Conservation (phyloP, 64 coral and sea anemone genomes). For the Montipora foliosa region DNA sequence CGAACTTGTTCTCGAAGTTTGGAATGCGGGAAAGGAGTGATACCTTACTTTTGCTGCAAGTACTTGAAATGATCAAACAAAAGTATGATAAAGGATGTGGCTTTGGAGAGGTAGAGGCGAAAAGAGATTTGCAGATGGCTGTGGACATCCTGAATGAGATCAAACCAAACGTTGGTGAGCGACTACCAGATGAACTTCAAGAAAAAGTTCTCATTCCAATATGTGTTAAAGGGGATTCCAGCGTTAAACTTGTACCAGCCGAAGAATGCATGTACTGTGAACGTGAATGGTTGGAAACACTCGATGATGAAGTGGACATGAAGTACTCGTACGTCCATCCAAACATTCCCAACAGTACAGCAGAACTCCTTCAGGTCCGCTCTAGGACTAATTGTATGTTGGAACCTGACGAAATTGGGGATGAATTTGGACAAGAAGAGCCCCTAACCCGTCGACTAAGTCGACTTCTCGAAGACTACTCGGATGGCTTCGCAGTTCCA, state of each 20-base stretch:
- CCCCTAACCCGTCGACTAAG: slow-evolving; percentile 75
- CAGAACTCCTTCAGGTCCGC: slow-evolving; percentile 75
- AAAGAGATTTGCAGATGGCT: slow-evolving; percentile 76
- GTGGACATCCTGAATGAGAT: slow-evolving; percentile 87
- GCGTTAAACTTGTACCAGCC: slow-evolving; percentile 67
- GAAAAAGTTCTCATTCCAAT: slow-evolving; percentile 81
- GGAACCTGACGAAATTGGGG: slow-evolving; percentile 81
- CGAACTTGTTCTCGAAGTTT: slow-evolving; percentile 33
- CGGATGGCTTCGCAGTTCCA: slow-evolving; percentile 84
- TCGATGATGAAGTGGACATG: slow-evolving; percentile 45
- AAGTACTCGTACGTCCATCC: slow-evolving; percentile 79
- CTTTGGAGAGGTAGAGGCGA: background rate
- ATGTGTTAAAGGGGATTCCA: slow-evolving; percentile 51
- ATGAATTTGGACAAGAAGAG: slow-evolving; percentile 95
- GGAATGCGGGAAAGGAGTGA: slow-evolving; percentile 69
- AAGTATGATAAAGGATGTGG: slow-evolving; percentile 30
- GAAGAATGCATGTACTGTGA: slow-evolving; percentile 94
- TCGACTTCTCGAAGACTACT: slow-evolving; percentile 89
- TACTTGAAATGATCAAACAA: slow-evolving; percentile 66
- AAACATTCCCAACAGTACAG: slow-evolving; percentile 75
- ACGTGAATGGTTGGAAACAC: slow-evolving; percentile 69
- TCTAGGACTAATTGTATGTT: slow-evolving; percentile 81
- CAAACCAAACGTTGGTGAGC: slow-evolving; percentile 38
- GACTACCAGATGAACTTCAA: slow-evolving; percentile 20
- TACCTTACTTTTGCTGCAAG: slow-evolving; percentile 51